Evolutionary conservation across 2,888 invertebrate genomes (phyloP).

Genomic region (Stenoptilia bipunctidactyla): DNA sequence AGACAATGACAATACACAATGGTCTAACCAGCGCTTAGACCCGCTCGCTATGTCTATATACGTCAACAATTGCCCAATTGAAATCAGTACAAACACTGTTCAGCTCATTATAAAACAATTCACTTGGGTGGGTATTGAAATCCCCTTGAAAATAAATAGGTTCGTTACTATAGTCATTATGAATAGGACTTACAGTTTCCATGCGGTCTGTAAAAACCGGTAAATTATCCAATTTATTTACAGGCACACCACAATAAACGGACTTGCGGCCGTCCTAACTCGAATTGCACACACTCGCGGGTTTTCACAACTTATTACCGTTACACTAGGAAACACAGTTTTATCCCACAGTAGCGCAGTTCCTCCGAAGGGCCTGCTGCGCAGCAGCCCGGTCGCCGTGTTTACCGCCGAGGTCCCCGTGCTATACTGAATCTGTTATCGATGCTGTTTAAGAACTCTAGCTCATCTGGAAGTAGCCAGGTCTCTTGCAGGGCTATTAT

Average conservation of each 20-base stretch:
- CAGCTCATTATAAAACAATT: slow-evolving; percentile 3
- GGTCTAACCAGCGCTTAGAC: too few species aligned
- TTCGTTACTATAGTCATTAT: slow-evolving; percentile 13
- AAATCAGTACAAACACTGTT: slow-evolving; percentile 2
- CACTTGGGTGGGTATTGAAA: too few species aligned
- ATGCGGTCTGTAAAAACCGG: slow-evolving; percentile 9
- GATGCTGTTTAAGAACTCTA: slow-evolving; percentile 6
- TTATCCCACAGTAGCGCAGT: slow-evolving; percentile 13
- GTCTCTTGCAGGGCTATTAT: too few species aligned
- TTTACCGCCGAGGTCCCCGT: slow-evolving; percentile 10
- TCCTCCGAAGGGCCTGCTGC: slow-evolving; percentile 13
- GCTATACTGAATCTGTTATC: slow-evolving; percentile 3
- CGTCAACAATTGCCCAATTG: slow-evolving; percentile 1
- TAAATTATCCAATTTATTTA: slow-evolving; percentile 8
- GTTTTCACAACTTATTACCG: slow-evolving; percentile 11
- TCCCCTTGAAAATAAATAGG: not conserved
- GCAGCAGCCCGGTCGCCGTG: slow-evolving; percentile 10
- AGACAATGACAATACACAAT: too few species aligned
- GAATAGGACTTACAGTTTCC: slow-evolving; percentile 8
- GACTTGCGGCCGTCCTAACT: not conserved
- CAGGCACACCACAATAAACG: slow-evolving; percentile 13
- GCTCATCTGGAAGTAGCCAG: slow-evolving; percentile 10
- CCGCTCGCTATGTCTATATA: too few species aligned
- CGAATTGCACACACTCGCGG: slow-evolving; percentile 10
- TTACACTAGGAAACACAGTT: slow-evolving; percentile 10